Base-by-base conservation (phyloP, 2,888 invertebrate genomes). In the Hedychridium roseum region DNA sequence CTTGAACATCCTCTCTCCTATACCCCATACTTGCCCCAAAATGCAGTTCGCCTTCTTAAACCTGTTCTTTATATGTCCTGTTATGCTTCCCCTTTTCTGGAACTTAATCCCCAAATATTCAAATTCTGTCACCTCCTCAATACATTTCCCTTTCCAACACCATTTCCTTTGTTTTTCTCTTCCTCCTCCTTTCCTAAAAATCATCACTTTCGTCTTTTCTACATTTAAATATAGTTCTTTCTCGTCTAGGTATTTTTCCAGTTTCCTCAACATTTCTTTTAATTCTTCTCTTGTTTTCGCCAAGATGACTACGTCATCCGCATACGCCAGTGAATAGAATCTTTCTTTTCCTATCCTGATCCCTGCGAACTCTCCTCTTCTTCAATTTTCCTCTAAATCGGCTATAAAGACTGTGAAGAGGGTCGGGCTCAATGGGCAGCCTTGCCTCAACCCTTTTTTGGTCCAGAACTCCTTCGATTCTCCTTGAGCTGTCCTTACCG, bases 401-500 rank as follows among this genome's bases (percentile, higher is more conserved):
- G n/a, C n/a, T n/a, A n/a, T n/a, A n/a, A n/a, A n/a, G n/a, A n/a
- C n/a, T n/a, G n/a, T 23, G 23, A 23, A 23, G 5, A 23, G 23
- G 23, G 5, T 9, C 23, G 23, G 23, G 9, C 23, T 23, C 23
- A 23, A 9, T 23, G 23, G 23, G 23, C 23, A 23, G 23, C 23
- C 23, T 23, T 23, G 23, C 9, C 23, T 23, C 9, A 23, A 5
- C 23, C 23, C 23, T 23, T 9, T 23, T 23, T 5, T 9, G 5
- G 9, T 5, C 23, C 23, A 23, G 9, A 23, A 23, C n/a, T n/a
- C n/a, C n/a, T n/a, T n/a, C n/a, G n/a, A n/a, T n/a, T n/a, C n/a
- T n/a, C n/a, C n/a, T n/a, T n/a, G n/a, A n/a, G n/a, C 23, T 3
- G 26, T 11, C 12, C 37, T 20, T 1, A 46, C 31, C 11, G 44